These are phyloP conservation scores for Pristionchus maxplancki DNA, from an alignment of 2,888 invertebrate species.

Conservation along the genomic window DNA sequence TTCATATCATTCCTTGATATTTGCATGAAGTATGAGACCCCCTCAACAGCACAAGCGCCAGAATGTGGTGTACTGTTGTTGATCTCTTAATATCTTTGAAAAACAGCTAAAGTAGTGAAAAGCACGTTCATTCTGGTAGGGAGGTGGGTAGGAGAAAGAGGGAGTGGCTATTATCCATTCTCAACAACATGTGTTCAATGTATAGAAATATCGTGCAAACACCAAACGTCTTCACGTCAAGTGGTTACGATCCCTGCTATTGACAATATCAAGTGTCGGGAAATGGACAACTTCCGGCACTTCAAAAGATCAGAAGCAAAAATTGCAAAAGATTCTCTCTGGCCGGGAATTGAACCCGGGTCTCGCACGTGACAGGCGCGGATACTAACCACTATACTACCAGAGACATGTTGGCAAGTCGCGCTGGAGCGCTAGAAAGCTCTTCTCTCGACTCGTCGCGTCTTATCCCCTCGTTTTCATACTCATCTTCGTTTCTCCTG, in stretches of 20 bases:
- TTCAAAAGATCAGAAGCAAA: background rate
- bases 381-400: slow-evolving; percentile 82
- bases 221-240: background rate
- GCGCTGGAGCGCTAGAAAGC: background rate
- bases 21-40: too few species aligned
- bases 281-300: background rate
- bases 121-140: too few species aligned
- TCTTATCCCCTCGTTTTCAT: background rate
- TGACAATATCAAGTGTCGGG: background rate
- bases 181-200: background rate
- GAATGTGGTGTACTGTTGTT: too few species aligned
- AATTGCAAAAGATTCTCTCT: slow-evolving; percentile 76
- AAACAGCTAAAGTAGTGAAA: too few species aligned
- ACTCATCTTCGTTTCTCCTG: background rate
- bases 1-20: too few species aligned
- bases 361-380: slow-evolving; percentile 81
- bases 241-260: background rate
- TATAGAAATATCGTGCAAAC: background rate
- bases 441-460: too few species aligned
- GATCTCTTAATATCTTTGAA: too few species aligned
- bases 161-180: too few species aligned
- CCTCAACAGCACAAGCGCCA: too few species aligned
- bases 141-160: too few species aligned
- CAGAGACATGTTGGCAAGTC: slow-evolving; percentile 55
- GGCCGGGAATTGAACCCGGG: slow-evolving; percentile 81